Conservation (phyloP, 2,888 invertebrate species). For the Agriopis leucophaearia region DNA sequence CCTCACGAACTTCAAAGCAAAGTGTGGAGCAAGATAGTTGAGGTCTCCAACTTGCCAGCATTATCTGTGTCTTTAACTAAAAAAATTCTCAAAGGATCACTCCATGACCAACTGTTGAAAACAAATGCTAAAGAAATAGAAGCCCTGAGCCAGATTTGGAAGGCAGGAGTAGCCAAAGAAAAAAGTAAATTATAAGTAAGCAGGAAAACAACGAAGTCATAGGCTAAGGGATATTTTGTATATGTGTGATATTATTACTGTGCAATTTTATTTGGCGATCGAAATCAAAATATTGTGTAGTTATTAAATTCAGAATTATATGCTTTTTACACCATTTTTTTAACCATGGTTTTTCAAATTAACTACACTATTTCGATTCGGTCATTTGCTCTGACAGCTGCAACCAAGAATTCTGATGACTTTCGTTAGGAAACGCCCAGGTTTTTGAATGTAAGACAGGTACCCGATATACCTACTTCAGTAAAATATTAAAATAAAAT, state of each 20-base stretch:
- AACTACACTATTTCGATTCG: too few species aligned
- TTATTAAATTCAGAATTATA: neutral
- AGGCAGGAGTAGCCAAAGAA: constrained; percentile 78
- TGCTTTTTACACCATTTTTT: neutral
- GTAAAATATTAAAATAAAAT: too few species aligned
- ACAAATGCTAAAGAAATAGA: constrained; percentile 90
- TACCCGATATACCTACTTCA: too few species aligned
- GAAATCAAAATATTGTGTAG: neutral
- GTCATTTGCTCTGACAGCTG: too few species aligned
- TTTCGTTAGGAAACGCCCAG: too few species aligned
- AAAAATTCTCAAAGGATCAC: constrained; percentile 87
- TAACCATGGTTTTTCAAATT: too few species aligned
- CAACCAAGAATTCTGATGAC: too few species aligned
- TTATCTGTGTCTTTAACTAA: constrained; percentile 90
- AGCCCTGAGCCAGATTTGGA: constrained; percentile 88
- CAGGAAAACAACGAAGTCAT: neutral
- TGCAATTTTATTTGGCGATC: neutral
- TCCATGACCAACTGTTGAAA: constrained; percentile 87
- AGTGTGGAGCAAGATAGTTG: constrained; percentile 86
- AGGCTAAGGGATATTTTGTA: neutral
- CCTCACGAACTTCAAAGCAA: constrained; percentile 86
- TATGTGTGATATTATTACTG: neutral
- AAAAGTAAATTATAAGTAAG: constrained; percentile 40
- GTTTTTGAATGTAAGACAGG: too few species aligned
- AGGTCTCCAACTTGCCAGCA: constrained; percentile 84